Percentiles rank a stretch among this genome's conserved stretches.
Evolutionary conservation across 2,797 vertebrate species (phyloP).

Genomic region (Cichlasoma orientale): DNA sequence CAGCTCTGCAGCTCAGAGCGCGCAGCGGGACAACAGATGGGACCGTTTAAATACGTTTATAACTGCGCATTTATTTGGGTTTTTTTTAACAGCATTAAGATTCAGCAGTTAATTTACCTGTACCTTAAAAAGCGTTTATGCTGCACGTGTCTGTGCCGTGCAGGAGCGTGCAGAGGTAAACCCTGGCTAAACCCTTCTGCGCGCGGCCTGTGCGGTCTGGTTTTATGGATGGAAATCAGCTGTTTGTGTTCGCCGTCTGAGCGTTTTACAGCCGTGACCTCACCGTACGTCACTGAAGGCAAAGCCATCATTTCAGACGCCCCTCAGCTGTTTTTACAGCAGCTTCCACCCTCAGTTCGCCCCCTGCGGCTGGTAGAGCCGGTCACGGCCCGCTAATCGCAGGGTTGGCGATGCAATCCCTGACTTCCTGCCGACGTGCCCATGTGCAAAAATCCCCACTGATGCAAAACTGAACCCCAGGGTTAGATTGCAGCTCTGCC

Average conservation of each 20-base stretch:
- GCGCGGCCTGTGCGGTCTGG: neutral
- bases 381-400: neutral
- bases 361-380: neutral
- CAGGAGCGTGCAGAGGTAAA: neutral
- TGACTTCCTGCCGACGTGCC: neutral
- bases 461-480: neutral
- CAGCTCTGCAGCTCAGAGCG: conserved; percentile 29
- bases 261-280: neutral
- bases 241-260: neutral
- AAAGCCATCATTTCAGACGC: neutral
- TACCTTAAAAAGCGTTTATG: conserved; percentile 2
- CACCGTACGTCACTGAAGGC: neutral
- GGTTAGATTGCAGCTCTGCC: neutral
- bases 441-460: neutral
- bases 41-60: neutral
- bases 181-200: neutral
- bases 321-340: neutral
- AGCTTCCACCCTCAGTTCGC: neutral
- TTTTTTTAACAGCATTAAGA: neutral
- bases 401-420: neutral
- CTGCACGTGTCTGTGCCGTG: neutral
- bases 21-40: conserved; percentile 20
- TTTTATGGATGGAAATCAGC: neutral
- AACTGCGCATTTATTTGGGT: neutral
- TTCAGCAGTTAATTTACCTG: conserved; percentile 4